Conservation (phyloP, 2,113 vertebrate species). For the Antigone vipio region DNA sequence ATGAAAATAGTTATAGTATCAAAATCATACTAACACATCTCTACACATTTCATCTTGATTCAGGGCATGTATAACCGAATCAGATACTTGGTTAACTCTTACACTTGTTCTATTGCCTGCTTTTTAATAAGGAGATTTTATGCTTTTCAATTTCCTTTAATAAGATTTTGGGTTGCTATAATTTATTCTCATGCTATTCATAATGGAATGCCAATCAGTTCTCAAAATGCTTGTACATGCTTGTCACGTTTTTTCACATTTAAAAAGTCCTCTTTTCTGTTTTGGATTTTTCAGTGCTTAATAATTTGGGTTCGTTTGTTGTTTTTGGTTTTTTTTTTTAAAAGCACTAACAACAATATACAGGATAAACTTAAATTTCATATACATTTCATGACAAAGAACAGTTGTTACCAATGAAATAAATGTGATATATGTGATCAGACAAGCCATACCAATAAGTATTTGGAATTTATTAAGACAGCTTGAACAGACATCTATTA, state of each 20-base stretch:
- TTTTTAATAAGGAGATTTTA: slow-evolving; percentile 7
- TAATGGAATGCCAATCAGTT: neutral
- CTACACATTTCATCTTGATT: neutral
- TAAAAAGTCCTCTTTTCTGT: neutral
- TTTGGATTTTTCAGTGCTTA: neutral
- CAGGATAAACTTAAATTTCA: neutral
- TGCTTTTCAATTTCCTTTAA: neutral
- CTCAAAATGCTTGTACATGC: neutral
- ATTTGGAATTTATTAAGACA: neutral
- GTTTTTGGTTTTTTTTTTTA: neutral
- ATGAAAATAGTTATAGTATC: neutral
- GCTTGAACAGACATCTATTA: neutral
- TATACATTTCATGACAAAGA: neutral
- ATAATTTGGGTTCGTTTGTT: neutral
- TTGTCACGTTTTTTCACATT: neutral
- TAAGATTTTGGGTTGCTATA: neutral
- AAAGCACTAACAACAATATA: neutral
- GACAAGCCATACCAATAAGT: neutral
- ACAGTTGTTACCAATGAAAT: neutral
- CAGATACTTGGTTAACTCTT: neutral
- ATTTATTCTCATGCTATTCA: neutral
- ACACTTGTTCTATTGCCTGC: neutral
- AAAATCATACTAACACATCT: neutral
- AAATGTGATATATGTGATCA: neutral
- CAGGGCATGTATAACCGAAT: neutral